Base-by-base conservation (phyloP, 2,888 invertebrate genomes). In the Amphimallon solstitiale region DNA sequence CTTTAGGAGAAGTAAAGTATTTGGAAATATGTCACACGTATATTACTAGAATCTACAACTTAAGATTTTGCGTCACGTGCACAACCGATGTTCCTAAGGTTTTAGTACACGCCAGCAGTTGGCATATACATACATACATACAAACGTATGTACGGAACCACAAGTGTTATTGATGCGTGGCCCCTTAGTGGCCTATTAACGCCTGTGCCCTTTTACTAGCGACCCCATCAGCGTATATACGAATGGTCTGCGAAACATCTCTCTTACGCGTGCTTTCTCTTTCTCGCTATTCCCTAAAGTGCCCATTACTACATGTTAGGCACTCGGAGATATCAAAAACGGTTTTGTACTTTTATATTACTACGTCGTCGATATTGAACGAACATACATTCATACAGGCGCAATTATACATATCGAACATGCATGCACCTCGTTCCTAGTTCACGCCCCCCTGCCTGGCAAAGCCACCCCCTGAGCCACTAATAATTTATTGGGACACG, bases 91-190 rank as follows among this genome's bases (percentile, higher is more conserved):
- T 51, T 51, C 2, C 51, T 9, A 51, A 51, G 51, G 51, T 51
- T 35, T 34, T 23, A 40, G 21, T 21, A 40, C 40, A 40, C 40
- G 38, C 38, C 23, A 21, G 12, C 40, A 43, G 56, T 56, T 43
- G 48, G 48, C 60, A 60, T 46, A 60, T 35, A 60, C 43, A 43
- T 14, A 29, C 29, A n/a, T n/a, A 48, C 14, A 17, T 29, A 48
- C 23, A n/a, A n/a, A n/a, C n/a, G n/a, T 48, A 23, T 12, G 40
- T 40, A 40, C 62, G 37, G 35, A 65, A 59, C 64, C 70, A 68
- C 72, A 72, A 70, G 68, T 71, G 71, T 65, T 62, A 73, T 72
- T 72, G 73, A 74, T 73, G 74, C 70, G 73, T 67, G 68, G 69
- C 69, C 69, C 69, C 71, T 70, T 69, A 67, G 67, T 67, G 68